Evolutionary conservation across 2,113 vertebrate genomes (phyloP), one percentile per base, ranked within the genome.

Genomic region (Phycodurus eques): DNA sequence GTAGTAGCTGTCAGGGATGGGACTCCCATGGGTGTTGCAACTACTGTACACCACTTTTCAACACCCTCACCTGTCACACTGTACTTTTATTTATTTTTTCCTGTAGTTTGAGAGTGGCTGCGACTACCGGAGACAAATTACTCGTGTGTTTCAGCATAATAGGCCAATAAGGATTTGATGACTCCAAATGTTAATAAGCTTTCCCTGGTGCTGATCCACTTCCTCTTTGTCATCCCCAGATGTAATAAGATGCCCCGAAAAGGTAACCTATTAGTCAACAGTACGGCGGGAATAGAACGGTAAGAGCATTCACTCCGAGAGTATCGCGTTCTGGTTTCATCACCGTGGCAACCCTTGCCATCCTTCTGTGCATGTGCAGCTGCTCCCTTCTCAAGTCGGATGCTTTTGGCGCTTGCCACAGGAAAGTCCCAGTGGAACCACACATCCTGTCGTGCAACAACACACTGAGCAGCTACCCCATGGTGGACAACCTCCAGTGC

Each of bases 401-500:
- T 0, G 17, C 19, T 2, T 77, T 77, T 42, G 33, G 60, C 8
- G 1, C 20, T 10, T 78, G 76, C 39, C 42, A 73, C 20, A 0
- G 1, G 1, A 66, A 47, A 15, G 43, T 47, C 2, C 5, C 43
- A 8, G 43, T 44, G 1, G 39, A n/a, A 19, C 62, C 27, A 12
- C 2, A 39, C 42, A 35, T 22, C 49, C 49, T 8, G 15, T 12
- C 59, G 20, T 77, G 76, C 62, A 71, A 0, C 7, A 0, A 6
- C 43, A 54, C 33, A 1, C 15, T 67, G 35, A 67, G 61, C 39
- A 19, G 1, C 0, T 79, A 79, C 56, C 62, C 72, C 2, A 14
- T 57, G n/a, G 56, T 54, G 62, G 77, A 79, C 20, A 39, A 47
- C 19, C 44, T 71, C 35, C 11, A 35, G 2, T 79, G 77, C 54